A percentile compares a stretch with the other conserved stretches of the same genome.
Evolutionary conservation across 2,113 vertebrate genomes (phyloP).

Genomic region (Prolemur simus): DNA sequence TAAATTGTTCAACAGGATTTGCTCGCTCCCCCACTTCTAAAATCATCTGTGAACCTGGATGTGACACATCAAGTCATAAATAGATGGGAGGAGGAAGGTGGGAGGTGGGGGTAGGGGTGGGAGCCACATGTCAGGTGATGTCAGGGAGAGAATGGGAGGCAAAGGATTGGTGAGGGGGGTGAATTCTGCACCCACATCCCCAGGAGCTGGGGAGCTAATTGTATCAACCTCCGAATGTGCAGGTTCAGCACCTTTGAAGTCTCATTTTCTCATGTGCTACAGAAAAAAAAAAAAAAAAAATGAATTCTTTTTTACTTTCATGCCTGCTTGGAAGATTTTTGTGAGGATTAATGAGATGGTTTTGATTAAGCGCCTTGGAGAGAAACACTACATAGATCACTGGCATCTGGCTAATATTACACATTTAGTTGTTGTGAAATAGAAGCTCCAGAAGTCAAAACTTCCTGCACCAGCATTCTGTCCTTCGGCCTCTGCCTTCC

Average conservation of each 20-base stretch:
- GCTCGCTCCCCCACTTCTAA: slow-evolving; percentile 48
- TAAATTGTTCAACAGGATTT: slow-evolving; percentile 69
- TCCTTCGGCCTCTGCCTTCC: not conserved
- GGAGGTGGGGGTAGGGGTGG: not conserved
- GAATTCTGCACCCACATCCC: not conserved
- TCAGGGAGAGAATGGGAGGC: not conserved
- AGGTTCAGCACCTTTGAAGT: slow-evolving; percentile 62
- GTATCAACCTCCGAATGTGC: not conserved
- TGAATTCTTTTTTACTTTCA: not conserved
- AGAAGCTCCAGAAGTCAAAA: not conserved
- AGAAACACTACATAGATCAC: not conserved
- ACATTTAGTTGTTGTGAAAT: not conserved
- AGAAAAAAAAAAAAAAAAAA: not conserved
- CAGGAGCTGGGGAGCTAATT: not conserved
- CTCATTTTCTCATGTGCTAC: slow-evolving; percentile 52
- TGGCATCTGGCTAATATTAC: not conserved
- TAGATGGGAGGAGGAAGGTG: slow-evolving; percentile 15
- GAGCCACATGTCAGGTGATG: not conserved
- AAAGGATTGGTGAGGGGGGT: not conserved
- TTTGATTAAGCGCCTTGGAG: slow-evolving; percentile 64
- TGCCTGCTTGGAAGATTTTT: slow-evolving; percentile 47
- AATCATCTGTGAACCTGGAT: slow-evolving; percentile 73
- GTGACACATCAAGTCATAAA: slow-evolving; percentile 53
- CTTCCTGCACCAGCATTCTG: not conserved
- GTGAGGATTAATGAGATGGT: slow-evolving; percentile 60